Conservation (phyloP, 2,113 vertebrate genomes). For the Ammodytes dubius region DNA sequence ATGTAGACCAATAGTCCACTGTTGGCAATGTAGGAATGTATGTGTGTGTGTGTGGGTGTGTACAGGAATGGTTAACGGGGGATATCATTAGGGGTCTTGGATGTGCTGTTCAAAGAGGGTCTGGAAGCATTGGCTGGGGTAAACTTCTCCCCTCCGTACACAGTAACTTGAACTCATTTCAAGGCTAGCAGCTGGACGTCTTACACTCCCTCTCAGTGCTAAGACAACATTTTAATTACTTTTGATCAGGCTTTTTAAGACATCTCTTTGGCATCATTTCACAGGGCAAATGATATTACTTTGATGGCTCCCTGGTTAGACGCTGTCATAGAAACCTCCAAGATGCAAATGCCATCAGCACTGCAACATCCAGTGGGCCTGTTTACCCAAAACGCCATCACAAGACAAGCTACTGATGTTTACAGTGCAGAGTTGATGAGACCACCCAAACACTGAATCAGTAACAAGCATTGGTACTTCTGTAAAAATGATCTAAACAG, state of each 20-base stretch:
- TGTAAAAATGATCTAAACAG: neutral
- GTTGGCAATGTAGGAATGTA: slow-evolving; percentile 2
- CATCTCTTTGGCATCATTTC: slow-evolving; percentile 46
- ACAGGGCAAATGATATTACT: slow-evolving; percentile 7
- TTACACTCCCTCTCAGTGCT: slow-evolving; percentile 17
- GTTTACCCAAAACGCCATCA: neutral
- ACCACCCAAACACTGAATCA: neutral
- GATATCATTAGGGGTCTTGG: slow-evolving; percentile 15
- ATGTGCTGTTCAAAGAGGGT: slow-evolving; percentile 44
- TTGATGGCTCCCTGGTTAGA: slow-evolving; percentile 33
- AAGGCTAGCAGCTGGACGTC: slow-evolving; percentile 46
- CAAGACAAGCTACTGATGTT: neutral
- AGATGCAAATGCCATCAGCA: neutral
- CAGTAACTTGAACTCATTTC: slow-evolving; percentile 26
- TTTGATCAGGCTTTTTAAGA: slow-evolving; percentile 37
- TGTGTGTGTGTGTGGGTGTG: slow-evolving; percentile 22
- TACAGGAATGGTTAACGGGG: slow-evolving; percentile 39
- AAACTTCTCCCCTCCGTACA: slow-evolving; percentile 30
- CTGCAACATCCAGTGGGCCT: neutral
- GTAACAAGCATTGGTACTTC: neutral
- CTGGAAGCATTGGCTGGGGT: slow-evolving; percentile 24
- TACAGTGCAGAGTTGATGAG: neutral
- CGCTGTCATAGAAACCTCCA: slow-evolving; percentile 9
- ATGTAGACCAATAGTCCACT: too few relatives aligned
- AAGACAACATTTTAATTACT: slow-evolving; percentile 63